These are phyloP conservation scores for Plectropomus leopardus DNA, from an alignment of 2,113 vertebrate species.

Conservation along the genomic window DNA sequence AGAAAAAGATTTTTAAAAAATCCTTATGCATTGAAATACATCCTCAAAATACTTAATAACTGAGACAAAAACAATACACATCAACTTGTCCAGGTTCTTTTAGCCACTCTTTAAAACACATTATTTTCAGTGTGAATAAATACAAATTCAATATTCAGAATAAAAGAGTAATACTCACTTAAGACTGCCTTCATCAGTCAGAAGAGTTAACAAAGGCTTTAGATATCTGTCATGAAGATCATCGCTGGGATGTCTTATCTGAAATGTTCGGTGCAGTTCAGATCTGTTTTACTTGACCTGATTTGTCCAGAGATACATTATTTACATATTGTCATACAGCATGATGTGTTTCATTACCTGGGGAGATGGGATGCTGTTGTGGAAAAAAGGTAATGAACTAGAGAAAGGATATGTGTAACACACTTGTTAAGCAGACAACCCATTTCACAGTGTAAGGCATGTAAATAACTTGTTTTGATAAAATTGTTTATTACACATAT, in stretches of 20 bases:
- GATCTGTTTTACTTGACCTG: conserved; percentile 6
- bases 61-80: too few species aligned
- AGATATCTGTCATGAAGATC: not conserved
- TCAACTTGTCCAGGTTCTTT: too few species aligned
- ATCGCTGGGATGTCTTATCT: conserved; percentile 14
- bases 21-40: not conserved
- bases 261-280: not conserved
- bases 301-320: conserved; percentile 63
- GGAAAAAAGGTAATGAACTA: too few species aligned
- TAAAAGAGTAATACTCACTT: conserved; percentile 12
- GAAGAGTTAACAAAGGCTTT: not conserved
- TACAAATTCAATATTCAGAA: not conserved
- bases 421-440: too few species aligned
- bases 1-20: not conserved
- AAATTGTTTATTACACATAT: too few species aligned
- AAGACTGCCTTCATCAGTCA: not conserved
- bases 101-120: too few species aligned
- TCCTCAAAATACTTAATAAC: too few species aligned
- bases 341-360: conserved; percentile 38
- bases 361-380: not conserved
- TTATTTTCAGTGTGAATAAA: not conserved
- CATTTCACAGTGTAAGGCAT: too few species aligned
- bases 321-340: conserved; percentile 42
- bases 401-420: too few species aligned
- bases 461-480: too few species aligned